A percentile compares a stretch with the other conserved stretches of the same genome.
These are phyloP conservation scores for Cirrhinus molitorella DNA, from an alignment of 2,797 vertebrate genomes.

Conservation along the genomic window DNA sequence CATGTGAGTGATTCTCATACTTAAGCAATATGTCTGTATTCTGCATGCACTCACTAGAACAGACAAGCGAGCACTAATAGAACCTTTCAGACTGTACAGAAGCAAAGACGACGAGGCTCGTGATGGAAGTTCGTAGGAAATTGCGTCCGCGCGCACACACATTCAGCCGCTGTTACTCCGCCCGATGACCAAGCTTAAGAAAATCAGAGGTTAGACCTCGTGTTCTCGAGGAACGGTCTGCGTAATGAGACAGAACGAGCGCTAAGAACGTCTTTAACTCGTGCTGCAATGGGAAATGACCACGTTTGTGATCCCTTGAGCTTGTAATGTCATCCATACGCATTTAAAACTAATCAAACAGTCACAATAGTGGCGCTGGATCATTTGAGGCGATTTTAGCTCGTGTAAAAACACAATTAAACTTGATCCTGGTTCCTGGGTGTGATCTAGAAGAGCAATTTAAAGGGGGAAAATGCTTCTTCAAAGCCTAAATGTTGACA, in stretches of 20 bases:
- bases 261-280: slow-evolving; percentile 46
- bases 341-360: slow-evolving; percentile 60
- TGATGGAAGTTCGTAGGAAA: slow-evolving; percentile 66
- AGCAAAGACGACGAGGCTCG: slow-evolving; percentile 68
- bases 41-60: slow-evolving; percentile 79
- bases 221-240: slow-evolving; percentile 48
- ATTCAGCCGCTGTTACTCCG: background rate
- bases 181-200: slow-evolving; percentile 18
- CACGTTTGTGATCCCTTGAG: slow-evolving; percentile 53
- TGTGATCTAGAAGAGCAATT: background rate
- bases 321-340: slow-evolving; percentile 65
- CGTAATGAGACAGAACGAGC: slow-evolving; percentile 53
- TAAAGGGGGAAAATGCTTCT: background rate
- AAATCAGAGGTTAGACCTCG: slow-evolving; percentile 20
- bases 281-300: slow-evolving; percentile 61
- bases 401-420: slow-evolving; percentile 31
- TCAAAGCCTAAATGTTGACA: background rate
- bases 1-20: slow-evolving; percentile 81
- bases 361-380: slow-evolving; percentile 38
- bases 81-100: slow-evolving; percentile 71
- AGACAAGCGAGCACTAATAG: slow-evolving; percentile 83
- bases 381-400: slow-evolving; percentile 7
- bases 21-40: slow-evolving; percentile 85
- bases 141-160: background rate
- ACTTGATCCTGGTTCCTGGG: background rate